Conservation (phyloP, 1,140 invertebrate species). For the Anthonomus grandis region DNA sequence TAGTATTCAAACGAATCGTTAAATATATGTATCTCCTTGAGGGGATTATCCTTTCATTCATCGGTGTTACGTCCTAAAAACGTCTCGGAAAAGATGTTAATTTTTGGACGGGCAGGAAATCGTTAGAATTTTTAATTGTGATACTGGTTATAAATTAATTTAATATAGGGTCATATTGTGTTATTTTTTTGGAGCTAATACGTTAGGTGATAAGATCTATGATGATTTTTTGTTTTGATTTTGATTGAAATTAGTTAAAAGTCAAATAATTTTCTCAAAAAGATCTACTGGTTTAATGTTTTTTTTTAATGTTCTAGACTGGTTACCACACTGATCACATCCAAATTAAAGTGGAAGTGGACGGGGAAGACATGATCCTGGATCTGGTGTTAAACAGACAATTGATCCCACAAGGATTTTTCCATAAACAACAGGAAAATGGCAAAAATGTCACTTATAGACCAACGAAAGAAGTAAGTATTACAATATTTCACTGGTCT, state of each 20-base stretch:
- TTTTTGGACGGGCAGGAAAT: not conserved
- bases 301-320: constrained; percentile 55
- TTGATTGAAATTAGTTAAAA: no score
- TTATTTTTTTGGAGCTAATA: no score
- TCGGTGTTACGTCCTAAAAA: constrained; percentile 1
- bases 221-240: no score
- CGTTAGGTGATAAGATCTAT: no score
- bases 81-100: not conserved
- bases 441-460: constrained; percentile 60
- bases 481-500: not conserved
- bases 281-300: not conserved
- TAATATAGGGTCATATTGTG: no score
- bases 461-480: constrained; percentile 61
- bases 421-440: constrained; percentile 68
- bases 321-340: constrained; percentile 66
- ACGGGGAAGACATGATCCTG: constrained; percentile 63
- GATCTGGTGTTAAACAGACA: constrained; percentile 76
- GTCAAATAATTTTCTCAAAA: not conserved
- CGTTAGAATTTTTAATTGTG: no score
- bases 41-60: not conserved
- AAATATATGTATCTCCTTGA: not conserved
- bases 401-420: constrained; percentile 69
- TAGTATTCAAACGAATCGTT: not conserved
- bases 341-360: constrained; percentile 63
- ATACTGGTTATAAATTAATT: no score